These are phyloP conservation scores for Synergus umbraculus DNA, from an alignment of 2,888 invertebrate genomes.

Conservation along the genomic window DNA sequence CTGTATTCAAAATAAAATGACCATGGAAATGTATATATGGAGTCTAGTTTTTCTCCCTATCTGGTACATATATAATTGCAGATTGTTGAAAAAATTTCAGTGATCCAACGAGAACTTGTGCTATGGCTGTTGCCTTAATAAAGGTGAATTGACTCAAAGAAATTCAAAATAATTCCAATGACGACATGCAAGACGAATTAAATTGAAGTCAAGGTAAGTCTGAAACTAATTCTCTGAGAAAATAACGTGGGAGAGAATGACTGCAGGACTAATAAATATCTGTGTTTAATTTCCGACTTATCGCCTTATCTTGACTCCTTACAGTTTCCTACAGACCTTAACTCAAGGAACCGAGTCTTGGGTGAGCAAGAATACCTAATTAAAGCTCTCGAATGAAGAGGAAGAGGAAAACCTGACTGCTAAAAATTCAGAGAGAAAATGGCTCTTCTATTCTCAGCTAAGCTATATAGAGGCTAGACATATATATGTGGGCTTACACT, in stretches of 20 bases:
- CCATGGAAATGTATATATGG: conserved; percentile 62
- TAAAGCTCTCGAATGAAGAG: background rate
- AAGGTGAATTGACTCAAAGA: background rate
- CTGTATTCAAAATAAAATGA: conserved; percentile 70
- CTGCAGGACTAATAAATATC: conserved; percentile 8
- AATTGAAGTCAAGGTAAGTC: no score
- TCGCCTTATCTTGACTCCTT: background rate
- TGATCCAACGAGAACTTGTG: no score
- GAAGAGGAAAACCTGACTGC: background rate
- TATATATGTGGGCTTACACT: conserved; percentile 1
- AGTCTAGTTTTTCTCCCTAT: background rate
- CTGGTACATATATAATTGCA: no score
- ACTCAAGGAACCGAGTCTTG: background rate
- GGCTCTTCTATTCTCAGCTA: background rate
- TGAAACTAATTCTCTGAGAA: background rate
- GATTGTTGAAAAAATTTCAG: no score
- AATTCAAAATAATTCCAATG: background rate
- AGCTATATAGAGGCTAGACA: background rate
- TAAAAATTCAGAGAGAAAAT: conserved; percentile 26
- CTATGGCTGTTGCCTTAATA: no score
- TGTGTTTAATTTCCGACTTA: conserved; percentile 32
- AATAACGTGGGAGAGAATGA: background rate
- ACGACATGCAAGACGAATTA: no score
- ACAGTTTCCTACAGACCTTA: background rate
- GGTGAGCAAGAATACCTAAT: conserved; percentile 28